Conservation (phyloP, 2,797 vertebrate species). For the Myotis daubentonii region DNA sequence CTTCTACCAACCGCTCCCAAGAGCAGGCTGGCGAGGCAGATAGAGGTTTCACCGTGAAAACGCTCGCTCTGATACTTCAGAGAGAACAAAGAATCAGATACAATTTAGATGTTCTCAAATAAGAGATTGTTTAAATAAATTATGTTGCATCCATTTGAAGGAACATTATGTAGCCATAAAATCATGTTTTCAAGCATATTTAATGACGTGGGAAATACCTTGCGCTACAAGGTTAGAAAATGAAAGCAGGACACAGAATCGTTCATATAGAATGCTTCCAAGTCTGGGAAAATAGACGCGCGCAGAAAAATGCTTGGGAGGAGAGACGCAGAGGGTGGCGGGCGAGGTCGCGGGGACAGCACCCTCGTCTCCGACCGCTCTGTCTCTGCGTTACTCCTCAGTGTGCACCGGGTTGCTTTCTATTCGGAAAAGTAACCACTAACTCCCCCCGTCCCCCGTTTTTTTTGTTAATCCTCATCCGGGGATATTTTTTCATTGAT, state of each 20-base stretch:
- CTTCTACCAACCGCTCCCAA: neutral
- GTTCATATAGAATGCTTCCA: constrained; percentile 28
- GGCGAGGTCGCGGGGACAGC: neutral
- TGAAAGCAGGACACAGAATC: constrained; percentile 48
- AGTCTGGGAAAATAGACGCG: neutral
- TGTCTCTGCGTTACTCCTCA: neutral
- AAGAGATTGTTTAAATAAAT: constrained; percentile 63
- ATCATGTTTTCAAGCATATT: constrained; percentile 65
- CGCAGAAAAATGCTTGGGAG: neutral
- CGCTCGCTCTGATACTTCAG: neutral
- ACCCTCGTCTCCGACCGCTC: neutral
- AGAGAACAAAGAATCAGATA: constrained; percentile 38
- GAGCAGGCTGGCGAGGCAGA: neutral
- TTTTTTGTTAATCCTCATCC: too few relatives aligned
- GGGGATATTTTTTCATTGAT: too few relatives aligned
- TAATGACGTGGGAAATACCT: constrained; percentile 55
- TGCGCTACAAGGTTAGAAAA: constrained; percentile 54
- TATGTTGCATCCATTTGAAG: constrained; percentile 28
- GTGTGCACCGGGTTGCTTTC: neutral
- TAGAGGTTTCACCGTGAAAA: neutral
- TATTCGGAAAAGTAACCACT: neutral
- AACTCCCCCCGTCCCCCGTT: too few relatives aligned
- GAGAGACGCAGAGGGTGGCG: neutral
- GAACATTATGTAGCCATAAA: constrained; percentile 62
- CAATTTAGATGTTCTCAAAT: constrained; percentile 45